Conservation (phyloP, 2,797 vertebrate species). For the Pseudocheirus occidentalis region DNA sequence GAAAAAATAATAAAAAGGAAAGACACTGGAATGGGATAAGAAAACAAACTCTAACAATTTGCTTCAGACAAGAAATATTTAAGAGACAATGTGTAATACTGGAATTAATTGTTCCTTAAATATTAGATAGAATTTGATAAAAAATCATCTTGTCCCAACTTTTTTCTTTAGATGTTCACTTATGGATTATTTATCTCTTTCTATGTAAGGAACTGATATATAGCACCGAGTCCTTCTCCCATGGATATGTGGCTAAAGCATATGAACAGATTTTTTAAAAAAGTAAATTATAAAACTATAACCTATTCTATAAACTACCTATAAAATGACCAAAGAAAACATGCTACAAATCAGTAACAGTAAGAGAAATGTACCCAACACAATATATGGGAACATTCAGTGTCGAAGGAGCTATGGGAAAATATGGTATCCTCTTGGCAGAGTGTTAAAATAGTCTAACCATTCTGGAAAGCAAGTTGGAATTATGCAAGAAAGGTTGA, state of each 20-base stretch:
- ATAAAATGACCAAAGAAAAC: background rate
- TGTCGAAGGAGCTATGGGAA: background rate
- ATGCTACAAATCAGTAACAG: background rate
- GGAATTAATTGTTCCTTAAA: background rate
- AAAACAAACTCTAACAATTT: background rate
- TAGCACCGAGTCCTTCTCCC: background rate
- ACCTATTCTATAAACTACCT: background rate
- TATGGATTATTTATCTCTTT: background rate
- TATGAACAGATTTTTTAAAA: background rate
- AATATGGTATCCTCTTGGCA: background rate
- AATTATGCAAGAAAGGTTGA: background rate
- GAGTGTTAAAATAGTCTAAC: background rate
- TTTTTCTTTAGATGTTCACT: background rate
- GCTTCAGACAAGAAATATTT: background rate
- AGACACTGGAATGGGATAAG: background rate
- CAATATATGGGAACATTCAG: background rate
- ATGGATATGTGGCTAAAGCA: background rate
- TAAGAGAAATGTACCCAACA: background rate
- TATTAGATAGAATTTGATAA: background rate
- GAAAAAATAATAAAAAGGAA: background rate
- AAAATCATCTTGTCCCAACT: background rate
- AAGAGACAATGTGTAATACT: background rate
- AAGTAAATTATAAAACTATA: background rate
- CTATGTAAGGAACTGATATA: background rate
- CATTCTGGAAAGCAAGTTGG: background rate